These are phyloP conservation scores for Tapera naevia DNA, from an alignment of 2,797 vertebrate genomes.

Conservation along the genomic window DNA sequence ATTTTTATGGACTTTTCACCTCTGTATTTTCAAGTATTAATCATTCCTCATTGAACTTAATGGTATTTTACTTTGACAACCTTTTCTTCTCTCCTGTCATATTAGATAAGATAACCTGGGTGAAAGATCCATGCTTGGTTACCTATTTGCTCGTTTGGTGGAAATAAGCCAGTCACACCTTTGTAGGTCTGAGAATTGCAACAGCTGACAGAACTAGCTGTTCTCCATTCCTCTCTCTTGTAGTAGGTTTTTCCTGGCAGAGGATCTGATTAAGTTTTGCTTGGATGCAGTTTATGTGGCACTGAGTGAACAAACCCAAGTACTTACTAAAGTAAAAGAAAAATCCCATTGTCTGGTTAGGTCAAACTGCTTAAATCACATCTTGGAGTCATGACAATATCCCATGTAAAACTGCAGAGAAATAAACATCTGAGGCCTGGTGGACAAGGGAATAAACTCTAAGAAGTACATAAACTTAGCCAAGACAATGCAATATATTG, in stretches of 20 bases:
- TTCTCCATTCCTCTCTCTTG: not conserved
- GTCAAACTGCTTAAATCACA: not conserved
- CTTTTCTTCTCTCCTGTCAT: not conserved
- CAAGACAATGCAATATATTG: not conserved
- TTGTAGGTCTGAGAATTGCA: not conserved
- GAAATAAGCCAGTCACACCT: not conserved
- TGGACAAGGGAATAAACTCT: not conserved
- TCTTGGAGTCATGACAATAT: not conserved
- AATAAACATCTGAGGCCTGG: not conserved
- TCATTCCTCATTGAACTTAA: not conserved
- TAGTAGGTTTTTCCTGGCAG: not conserved
- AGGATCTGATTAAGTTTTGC: constrained; percentile 2
- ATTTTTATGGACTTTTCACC: not conserved
- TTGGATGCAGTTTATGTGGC: not conserved
- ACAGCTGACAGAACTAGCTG: constrained; percentile 7
- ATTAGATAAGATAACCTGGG: not conserved
- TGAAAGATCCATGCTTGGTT: not conserved
- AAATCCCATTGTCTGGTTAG: not conserved
- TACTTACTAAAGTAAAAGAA: constrained; percentile 1
- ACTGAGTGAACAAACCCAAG: not conserved
- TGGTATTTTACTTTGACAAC: not conserved
- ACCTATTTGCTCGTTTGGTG: not conserved
- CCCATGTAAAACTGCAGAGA: not conserved
- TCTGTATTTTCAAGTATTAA: not conserved
- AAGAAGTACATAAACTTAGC: not conserved